Conservation (phyloP, 64 coral and sea anemone genomes). For the Stichodactyla helianthus region DNA sequence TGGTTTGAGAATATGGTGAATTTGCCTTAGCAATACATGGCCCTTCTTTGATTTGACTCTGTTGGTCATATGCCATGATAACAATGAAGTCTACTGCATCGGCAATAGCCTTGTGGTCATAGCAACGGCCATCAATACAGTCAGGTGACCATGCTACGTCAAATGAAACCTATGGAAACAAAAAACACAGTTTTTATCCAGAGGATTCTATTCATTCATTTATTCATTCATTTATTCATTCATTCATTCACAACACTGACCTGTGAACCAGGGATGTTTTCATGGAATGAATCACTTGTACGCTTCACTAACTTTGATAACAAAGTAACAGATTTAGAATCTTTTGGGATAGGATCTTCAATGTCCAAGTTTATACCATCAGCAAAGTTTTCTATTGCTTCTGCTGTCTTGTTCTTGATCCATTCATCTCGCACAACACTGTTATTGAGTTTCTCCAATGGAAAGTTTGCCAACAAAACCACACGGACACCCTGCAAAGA, state of each 20-base stretch:
- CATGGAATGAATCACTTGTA: constrained; percentile 55
- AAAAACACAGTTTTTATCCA: not conserved
- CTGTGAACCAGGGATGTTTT: constrained; percentile 71
- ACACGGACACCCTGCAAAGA: constrained; percentile 75
- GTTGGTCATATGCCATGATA: constrained; percentile 96
- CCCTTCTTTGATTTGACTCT: constrained; percentile 89
- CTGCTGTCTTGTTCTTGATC: constrained; percentile 78
- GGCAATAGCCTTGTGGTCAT: constrained; percentile 71
- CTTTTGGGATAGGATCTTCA: constrained; percentile 71
- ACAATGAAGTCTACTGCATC: constrained; percentile 84
- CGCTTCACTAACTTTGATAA: constrained; percentile 82
- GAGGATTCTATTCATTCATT: not conserved
- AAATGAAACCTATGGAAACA: constrained; percentile 70
- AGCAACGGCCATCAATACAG: constrained; percentile 96
- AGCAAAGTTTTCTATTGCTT: constrained; percentile 65
- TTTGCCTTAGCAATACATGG: constrained; percentile 80
- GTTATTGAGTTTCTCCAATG: constrained; percentile 59
- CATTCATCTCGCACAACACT: constrained; percentile 59
- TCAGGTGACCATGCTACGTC: constrained; percentile 96
- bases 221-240: not conserved
- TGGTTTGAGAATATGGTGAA: constrained; percentile 80
- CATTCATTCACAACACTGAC: not conserved
- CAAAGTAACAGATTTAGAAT: constrained; percentile 72
- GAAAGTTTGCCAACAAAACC: constrained; percentile 67
- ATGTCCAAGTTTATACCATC: constrained; percentile 98